Evolutionary conservation across 2,797 vertebrate species (phyloP).

Genomic region (Channallabes apus): DNA sequence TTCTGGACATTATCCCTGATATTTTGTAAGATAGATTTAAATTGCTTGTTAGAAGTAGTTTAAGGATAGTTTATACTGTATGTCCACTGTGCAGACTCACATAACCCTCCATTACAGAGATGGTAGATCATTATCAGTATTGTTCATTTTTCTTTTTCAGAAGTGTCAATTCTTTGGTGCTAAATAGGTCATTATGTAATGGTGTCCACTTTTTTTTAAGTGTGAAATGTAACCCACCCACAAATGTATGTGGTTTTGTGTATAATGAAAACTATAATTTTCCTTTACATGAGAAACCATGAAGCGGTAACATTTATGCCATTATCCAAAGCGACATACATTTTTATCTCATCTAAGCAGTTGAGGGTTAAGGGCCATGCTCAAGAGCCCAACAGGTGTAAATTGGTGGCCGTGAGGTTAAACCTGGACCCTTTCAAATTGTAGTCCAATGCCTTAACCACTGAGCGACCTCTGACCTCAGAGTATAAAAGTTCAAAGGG

Average conservation of each 20-base stretch:
- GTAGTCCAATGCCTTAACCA: no score
- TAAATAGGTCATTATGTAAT: constrained; percentile 18
- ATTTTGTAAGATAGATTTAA: neutral
- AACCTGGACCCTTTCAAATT: no score
- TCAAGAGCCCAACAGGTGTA: no score
- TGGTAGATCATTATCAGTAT: neutral
- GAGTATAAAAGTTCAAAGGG: neutral
- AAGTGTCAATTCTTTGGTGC: constrained; percentile 1
- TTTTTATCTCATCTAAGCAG: no score
- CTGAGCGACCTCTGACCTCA: no score
- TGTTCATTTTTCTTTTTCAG: neutral
- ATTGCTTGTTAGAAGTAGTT: neutral
- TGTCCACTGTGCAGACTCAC: neutral
- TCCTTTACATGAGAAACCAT: neutral
- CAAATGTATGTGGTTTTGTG: constrained; percentile 5
- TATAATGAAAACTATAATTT: neutral
- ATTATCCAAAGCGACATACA: no score
- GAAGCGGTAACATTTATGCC: neutral
- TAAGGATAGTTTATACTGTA: neutral
- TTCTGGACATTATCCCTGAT: neutral
- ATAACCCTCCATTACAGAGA: neutral
- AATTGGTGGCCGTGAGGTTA: no score
- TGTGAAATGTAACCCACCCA: constrained; percentile 26
- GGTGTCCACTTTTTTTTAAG: neutral
- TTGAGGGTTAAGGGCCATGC: no score